Conservation (phyloP, 64 coral and sea anemone genomes). For the Montipora efflorescens region DNA sequence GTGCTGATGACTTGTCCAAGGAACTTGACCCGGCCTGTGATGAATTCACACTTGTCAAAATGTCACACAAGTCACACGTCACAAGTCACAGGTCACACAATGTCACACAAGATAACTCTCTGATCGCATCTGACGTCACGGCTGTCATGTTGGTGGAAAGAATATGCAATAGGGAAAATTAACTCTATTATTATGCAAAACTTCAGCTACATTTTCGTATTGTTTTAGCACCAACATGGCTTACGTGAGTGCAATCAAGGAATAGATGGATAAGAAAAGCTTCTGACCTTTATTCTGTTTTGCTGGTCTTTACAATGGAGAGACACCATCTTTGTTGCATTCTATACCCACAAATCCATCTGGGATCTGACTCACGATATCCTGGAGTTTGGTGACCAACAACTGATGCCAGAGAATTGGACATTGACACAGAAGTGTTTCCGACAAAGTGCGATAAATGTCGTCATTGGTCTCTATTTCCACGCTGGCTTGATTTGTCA, state of each 20-base stretch:
- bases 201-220: too few species aligned
- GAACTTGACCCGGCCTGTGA: slow-evolving; percentile 18
- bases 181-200: too few species aligned
- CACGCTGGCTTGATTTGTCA: slow-evolving; percentile 25
- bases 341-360: slow-evolving; percentile 39
- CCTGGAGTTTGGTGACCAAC: not conserved
- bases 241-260: too few species aligned
- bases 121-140: too few species aligned
- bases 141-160: too few species aligned
- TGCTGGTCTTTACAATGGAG: slow-evolving; percentile 25
- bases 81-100: too few species aligned
- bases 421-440: slow-evolving; percentile 17
- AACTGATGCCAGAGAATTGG: slow-evolving; percentile 28
- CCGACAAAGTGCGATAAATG: slow-evolving; percentile 45
- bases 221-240: too few species aligned
- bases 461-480: not conserved
- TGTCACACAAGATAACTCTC: too few species aligned
- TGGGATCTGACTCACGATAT: slow-evolving; percentile 40
- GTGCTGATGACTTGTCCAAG: slow-evolving; percentile 12
- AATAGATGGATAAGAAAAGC: too few species aligned
- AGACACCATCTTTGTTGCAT: slow-evolving; percentile 38
- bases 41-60: slow-evolving; percentile 34
- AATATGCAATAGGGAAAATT: too few species aligned
- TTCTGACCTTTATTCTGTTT: not conserved
- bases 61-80: too few species aligned